Evolutionary conservation across 2,113 vertebrate species (phyloP), one percentile per base, ranked within the genome.

Genomic region (Phoxinus phoxinus): DNA sequence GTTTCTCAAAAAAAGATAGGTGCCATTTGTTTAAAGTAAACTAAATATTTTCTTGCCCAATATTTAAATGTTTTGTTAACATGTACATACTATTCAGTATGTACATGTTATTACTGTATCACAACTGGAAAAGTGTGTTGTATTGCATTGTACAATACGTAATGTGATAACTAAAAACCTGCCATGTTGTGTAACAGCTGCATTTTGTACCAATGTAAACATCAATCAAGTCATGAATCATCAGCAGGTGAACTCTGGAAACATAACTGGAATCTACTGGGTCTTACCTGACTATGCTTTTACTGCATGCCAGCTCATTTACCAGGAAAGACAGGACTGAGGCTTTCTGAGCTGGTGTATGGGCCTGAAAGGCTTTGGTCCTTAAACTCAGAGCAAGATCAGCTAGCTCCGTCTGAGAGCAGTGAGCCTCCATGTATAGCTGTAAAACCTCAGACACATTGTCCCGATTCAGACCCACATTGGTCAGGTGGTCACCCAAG

Each of bases 391-490:
- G 88, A 69, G 93, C 90, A 77, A 95, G 86, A 83, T 95, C 96
- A 0, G 96, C 96, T 85, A 95, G 93, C 3, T 97, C 96, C 1
- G 97, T 97, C 85, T 97, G 96, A 84, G 95, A 96, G 90, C 96
- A 97, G 80, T 99, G 97, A 19, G 96, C 96, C 88, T 97, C 97
- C 98, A 99, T 98, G 93, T 97, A 98, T 91, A 99, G 97, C 92
- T 99, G 98, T 79, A 99, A 94, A 91, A 99, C 96, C 95, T 99
- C 98, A 0, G 98, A 99, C 69, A 99, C 97, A 13, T 98, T 99
- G 93, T 99, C 97, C 88, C 97, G 94, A 93, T 99, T 99, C 91
- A 99, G 95, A 86, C 97, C 98, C 88, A 99, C 96, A 7, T 98
- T 98, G 91, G 97, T 95, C 89, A 99, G 93, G 89, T 98, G 98